These are phyloP conservation scores for Syndactyla subalaris DNA, from an alignment of 2,797 vertebrate genomes.

Conservation along the genomic window DNA sequence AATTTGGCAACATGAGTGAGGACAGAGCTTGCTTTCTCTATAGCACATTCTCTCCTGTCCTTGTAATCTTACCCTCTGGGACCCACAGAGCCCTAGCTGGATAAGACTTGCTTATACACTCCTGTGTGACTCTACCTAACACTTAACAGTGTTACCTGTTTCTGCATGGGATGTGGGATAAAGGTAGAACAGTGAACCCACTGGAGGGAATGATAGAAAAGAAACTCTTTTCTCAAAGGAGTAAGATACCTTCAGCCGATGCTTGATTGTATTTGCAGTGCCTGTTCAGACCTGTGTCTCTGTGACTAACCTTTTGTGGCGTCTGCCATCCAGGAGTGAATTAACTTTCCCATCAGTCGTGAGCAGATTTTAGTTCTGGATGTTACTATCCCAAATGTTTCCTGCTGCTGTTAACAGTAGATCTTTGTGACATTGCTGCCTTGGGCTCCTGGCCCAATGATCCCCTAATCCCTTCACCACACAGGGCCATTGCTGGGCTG, in stretches of 20 bases:
- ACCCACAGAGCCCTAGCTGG: neutral
- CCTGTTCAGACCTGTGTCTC: neutral
- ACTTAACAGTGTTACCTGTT: neutral
- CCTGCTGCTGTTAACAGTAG: neutral
- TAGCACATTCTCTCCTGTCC: neutral
- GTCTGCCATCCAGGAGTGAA: neutral
- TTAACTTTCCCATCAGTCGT: neutral
- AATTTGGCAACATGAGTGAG: neutral
- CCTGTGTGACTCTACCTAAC: neutral
- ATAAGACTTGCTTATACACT: neutral
- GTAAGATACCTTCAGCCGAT: neutral
- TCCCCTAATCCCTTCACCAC: fast-evolving
- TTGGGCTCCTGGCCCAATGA: neutral
- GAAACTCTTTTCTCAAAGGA: neutral
- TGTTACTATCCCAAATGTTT: neutral
- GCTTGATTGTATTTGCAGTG: neutral
- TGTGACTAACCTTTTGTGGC: neutral
- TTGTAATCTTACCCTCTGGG: neutral
- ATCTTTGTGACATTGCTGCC: neutral
- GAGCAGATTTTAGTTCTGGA: neutral
- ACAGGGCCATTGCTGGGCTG: neutral
- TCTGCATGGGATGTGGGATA: neutral
- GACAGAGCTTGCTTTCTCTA: neutral
- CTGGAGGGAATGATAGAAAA: neutral
- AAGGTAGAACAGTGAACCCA: neutral